A percentile compares a stretch with the other conserved stretches of the same genome.
Conservation (phyloP, 2,113 vertebrate species). For the Brienomyrus brachyistius region DNA sequence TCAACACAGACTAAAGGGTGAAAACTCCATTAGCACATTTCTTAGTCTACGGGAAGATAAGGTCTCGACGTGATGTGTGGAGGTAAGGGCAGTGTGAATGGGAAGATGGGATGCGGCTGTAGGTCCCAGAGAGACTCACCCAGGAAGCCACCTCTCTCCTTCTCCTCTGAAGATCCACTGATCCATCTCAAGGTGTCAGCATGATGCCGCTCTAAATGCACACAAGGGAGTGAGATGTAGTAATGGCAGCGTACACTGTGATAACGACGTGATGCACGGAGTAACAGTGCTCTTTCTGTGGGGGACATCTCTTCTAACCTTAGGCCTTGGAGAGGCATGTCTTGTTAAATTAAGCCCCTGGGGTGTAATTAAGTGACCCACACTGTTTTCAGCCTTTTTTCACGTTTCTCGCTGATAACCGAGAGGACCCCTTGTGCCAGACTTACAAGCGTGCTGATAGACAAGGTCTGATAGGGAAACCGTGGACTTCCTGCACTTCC, state of each 20-base stretch:
- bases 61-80: background rate
- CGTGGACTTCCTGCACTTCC: background rate
- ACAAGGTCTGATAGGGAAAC: background rate
- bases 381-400: slow-evolving; percentile 12
- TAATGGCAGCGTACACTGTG: slow-evolving; percentile 13
- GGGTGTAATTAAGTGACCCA: slow-evolving; percentile 14
- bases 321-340: slow-evolving; percentile 9
- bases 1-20: slow-evolving; percentile 6
- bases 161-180: slow-evolving; percentile 3
- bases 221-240: slow-evolving; percentile 15
- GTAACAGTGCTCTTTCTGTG: background rate
- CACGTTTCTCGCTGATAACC: background rate
- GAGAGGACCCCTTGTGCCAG: background rate
- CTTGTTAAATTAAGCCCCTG: slow-evolving; percentile 17
- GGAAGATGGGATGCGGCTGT: background rate
- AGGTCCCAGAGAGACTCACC: background rate
- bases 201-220: slow-evolving; percentile 10
- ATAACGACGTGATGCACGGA: slow-evolving; percentile 11
- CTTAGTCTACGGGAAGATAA: background rate
- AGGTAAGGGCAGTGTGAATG: background rate
- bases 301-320: slow-evolving; percentile 10
- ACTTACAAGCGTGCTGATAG: background rate
- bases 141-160: background rate
- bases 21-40: slow-evolving; percentile 19
- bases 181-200: slow-evolving; percentile 19